phyloP scores from a whole-genome alignment of 1,140 invertebrate genomes.

The Formica selysi region DNA sequence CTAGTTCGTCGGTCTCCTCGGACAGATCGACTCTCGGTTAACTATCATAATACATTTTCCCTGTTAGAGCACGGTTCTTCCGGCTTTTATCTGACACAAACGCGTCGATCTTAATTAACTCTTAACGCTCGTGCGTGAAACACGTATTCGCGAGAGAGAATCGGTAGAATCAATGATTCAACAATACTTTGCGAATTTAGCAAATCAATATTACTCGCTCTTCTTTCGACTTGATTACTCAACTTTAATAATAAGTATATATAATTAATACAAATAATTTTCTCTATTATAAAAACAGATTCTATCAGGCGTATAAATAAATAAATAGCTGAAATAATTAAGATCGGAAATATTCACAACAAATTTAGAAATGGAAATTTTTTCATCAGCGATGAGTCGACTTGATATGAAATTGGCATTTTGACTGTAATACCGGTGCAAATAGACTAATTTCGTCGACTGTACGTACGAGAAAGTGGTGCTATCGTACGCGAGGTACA shows the following conservation, averaged over 20 bases:
- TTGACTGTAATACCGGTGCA: conserved; percentile 9
- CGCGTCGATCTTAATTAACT: conserved; percentile 59
- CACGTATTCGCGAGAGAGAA: neutral
- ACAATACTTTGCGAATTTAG: neutral
- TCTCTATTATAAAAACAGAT: neutral
- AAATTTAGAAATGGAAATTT: neutral
- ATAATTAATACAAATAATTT: neutral
- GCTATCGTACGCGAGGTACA: conserved; percentile 20
- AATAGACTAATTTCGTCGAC: conserved; percentile 55
- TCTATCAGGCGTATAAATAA: neutral
- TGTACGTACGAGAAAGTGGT: conserved; percentile 51
- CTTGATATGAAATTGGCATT: conserved; percentile 25
- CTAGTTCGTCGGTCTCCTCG: conserved; percentile 43
- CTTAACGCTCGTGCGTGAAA: neutral
- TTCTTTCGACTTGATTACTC: neutral
- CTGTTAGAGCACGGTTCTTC: conserved; percentile 47
- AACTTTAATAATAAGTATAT: neutral
- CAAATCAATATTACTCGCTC: neutral
- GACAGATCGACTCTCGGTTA: conserved; percentile 43
- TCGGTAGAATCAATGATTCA: neutral
- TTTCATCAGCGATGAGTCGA: neutral
- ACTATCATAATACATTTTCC: conserved; percentile 50
- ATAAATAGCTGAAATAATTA: neutral
- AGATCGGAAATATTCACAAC: neutral
- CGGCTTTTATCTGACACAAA: conserved; percentile 22